These are phyloP conservation scores for Calidris pugnax DNA, from an alignment of 2,113 vertebrate species.

Conservation along the genomic window DNA sequence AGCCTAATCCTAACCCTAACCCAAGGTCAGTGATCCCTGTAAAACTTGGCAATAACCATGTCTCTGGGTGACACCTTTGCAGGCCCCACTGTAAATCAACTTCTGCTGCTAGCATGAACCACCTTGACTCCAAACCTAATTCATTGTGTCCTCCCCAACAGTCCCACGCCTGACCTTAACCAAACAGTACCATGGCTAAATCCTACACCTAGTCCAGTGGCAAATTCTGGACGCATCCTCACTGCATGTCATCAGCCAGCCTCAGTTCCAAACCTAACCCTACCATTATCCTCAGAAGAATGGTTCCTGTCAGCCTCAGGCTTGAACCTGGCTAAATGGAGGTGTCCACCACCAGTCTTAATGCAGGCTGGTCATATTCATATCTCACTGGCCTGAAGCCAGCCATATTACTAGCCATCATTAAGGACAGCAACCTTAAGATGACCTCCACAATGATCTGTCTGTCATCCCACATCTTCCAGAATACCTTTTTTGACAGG, in stretches of 20 bases:
- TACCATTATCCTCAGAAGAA: not conserved
- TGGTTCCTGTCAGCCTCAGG: not conserved
- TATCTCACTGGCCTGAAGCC: not conserved
- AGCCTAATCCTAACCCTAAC: not conserved
- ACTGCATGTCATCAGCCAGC: not conserved
- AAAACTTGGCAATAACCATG: not conserved
- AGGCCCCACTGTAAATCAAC: not conserved
- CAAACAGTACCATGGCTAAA: not conserved
- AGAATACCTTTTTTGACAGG: not conserved
- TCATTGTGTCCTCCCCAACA: not conserved
- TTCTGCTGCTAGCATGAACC: not conserved
- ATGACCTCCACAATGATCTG: not conserved
- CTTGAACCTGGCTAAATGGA: not conserved
- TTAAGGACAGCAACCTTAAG: not conserved
- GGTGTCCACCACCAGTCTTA: not conserved
- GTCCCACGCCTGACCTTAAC: not conserved
- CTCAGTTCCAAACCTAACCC: not conserved
- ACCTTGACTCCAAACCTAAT: not conserved
- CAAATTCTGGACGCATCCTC: not conserved
- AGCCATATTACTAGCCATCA: not conserved
- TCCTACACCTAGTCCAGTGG: not conserved
- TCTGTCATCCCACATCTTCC: not conserved
- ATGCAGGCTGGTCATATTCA: not conserved
- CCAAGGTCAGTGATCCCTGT: not conserved
- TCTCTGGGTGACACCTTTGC: not conserved